These are phyloP conservation scores for Chiloscyllium punctatum DNA, from an alignment of 2,797 vertebrate species.

Conservation along the genomic window DNA sequence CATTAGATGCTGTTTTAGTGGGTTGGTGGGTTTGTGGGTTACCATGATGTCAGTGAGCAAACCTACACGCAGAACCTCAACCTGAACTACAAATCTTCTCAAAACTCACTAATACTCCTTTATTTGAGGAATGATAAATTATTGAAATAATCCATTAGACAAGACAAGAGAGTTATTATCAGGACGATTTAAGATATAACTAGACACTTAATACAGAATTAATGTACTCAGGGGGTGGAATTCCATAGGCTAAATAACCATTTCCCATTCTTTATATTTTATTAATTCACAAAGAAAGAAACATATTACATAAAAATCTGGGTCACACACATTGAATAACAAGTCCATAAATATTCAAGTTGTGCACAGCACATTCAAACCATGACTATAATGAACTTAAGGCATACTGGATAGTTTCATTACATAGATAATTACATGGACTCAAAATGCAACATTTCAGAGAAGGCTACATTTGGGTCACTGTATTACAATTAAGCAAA, in stretches of 20 bases:
- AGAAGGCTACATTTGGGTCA: background rate
- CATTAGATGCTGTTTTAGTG: too few relatives aligned
- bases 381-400: background rate
- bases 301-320: background rate
- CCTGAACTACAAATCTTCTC: too few relatives aligned
- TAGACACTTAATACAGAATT: background rate
- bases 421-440: background rate
- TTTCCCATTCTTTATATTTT: conserved; percentile 10
- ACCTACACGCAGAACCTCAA: too few relatives aligned
- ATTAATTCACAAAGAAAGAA: background rate
- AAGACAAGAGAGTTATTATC: background rate
- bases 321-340: background rate
- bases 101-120: background rate
- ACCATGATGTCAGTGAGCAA: too few relatives aligned
- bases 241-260: background rate
- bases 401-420: background rate
- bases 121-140: background rate
- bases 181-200: background rate
- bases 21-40: too few relatives aligned
- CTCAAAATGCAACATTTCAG: background rate
- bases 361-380: conserved; percentile 9
- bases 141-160: background rate
- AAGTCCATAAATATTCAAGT: background rate
- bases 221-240: background rate
- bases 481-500: background rate